Percentiles rank a stretch among this genome's conserved stretches.
phyloP scores from a whole-genome alignment of 1,140 invertebrate species.

The Holcopasites calliopsidis region DNA sequence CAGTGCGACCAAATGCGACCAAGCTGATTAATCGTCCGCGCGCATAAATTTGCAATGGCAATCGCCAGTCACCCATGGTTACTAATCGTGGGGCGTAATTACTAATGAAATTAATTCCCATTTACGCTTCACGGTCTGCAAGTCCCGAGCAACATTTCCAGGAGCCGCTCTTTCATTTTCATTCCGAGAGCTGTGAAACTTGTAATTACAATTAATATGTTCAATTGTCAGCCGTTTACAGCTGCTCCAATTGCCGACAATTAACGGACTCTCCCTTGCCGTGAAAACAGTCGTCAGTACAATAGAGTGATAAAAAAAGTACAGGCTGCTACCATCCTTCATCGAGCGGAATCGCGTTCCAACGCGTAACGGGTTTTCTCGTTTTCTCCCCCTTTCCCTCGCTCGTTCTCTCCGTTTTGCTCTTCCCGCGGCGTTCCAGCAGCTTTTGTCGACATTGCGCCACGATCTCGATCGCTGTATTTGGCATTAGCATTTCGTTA shows the following conservation, averaged over 20 bases:
- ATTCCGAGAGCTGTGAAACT: background rate
- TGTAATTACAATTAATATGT: background rate
- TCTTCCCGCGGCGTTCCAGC: conserved; percentile 58
- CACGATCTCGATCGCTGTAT: conserved; percentile 54
- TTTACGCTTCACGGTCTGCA: too few species aligned
- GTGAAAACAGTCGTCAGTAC: background rate
- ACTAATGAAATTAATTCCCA: too few species aligned
- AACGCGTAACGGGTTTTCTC: conserved; percentile 45
- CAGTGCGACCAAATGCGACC: background rate
- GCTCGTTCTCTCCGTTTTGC: conserved; percentile 18
- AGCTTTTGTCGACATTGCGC: conserved; percentile 52
- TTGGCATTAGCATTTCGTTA: conserved; percentile 70
- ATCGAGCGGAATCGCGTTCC: conserved; percentile 54
- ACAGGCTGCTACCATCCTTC: conserved; percentile 38
- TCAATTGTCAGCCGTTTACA: too few species aligned
- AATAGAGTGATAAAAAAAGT: conserved; percentile 33
- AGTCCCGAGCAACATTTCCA: background rate
- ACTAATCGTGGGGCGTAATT: too few species aligned
- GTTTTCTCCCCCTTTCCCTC: conserved; percentile 32
- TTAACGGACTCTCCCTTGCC: conserved; percentile 7
- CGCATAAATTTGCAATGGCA: too few species aligned
- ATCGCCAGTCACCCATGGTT: too few species aligned
- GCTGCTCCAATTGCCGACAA: too few species aligned
- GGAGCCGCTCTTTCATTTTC: background rate
- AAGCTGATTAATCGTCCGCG: background rate